Evolutionary conservation across 2,888 invertebrate species (phyloP), one percentile per base, ranked within the genome.

Genomic region (Tinea semifulvella): DNA sequence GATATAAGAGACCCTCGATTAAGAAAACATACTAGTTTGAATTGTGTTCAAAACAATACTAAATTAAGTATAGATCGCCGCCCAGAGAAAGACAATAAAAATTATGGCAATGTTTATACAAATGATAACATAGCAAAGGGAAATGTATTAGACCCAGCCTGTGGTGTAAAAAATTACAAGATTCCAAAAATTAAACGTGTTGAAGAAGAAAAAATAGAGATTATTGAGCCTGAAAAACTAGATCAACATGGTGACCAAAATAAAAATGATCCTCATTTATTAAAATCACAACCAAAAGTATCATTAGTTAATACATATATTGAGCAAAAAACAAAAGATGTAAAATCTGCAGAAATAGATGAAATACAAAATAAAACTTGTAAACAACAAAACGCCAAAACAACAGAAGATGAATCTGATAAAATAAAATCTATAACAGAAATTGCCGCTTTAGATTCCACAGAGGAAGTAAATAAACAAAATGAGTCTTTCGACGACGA

Each of bases 101-200:
- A 50, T 48, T 52, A 61, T 47, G 79, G 77, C 10, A 74, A 77
- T 40, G 63, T 72, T 4, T 79, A 77, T 58, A 74, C 79, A 0
- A 71, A 58, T 56, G 76, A 75, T 44, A 77, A 72, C 48, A 74
- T 77, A 48, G 68, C 71, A 3, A 74, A 65, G 48, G 77, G 72
- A 14, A 64, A 65, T 22, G 67, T 72, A 49, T 61, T 77, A 49
- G 62, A 68, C 31, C 60, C 70, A 16, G 70, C 74, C 1, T 71
- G 65, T 55, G 75, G 74, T 26, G 77, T 80, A 0, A 76, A 70
- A 60, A 81, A 80, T 55, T 82, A 77, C 49, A 81, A 73, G 58
- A 80, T 81, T 50, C 79, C 81, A 0, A 81, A 82, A 63, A 72
- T 80, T 31, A 80, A 77, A 63, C 64, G 72, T 18, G 48, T 55